Evolutionary conservation across 2,113 vertebrate species (phyloP).

Genomic region (Nipponia nippon): DNA sequence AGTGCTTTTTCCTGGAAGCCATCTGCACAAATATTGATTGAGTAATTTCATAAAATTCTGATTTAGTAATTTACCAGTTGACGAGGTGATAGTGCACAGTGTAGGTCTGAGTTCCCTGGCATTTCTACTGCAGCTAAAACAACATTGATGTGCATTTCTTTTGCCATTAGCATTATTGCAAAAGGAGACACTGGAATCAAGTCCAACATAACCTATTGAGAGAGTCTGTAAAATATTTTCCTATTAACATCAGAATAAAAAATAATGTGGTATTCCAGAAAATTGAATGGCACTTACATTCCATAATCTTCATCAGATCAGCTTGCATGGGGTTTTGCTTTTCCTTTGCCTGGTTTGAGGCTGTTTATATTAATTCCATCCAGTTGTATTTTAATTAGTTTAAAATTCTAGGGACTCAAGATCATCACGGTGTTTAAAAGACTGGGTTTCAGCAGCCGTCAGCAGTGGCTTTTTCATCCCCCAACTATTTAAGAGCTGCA

Average conservation of each 20-base stretch:
- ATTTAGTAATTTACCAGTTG: conserved; percentile 50
- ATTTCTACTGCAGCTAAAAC: conserved; percentile 70
- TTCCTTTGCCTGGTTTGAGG: neutral
- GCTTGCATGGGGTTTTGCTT: neutral
- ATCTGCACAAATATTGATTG: conserved; percentile 55
- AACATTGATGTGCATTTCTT: conserved; percentile 64
- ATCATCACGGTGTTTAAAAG: neutral
- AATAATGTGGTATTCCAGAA: conserved; percentile 54
- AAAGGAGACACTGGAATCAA: conserved; percentile 57
- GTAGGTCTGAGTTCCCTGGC: conserved; percentile 49
- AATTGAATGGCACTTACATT: conserved; percentile 52
- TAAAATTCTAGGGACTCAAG: conserved; percentile 8
- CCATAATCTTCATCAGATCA: conserved; percentile 13
- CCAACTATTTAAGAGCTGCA: neutral
- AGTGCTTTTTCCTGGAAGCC: conserved; percentile 68
- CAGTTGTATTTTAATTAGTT: conserved; percentile 43
- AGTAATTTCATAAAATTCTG: conserved; percentile 59
- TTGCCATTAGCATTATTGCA: conserved; percentile 68
- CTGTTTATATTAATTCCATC: conserved; percentile 36
- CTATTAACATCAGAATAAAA: conserved; percentile 58
- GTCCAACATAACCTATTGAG: conserved; percentile 60
- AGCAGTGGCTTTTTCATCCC: conserved; percentile 12
- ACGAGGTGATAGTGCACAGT: conserved; percentile 48
- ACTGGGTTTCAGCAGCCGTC: neutral
- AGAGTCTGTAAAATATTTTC: conserved; percentile 64